phyloP scores from a whole-genome alignment of 2,797 vertebrate genomes.

The Coccyzus lansbergi region DNA sequence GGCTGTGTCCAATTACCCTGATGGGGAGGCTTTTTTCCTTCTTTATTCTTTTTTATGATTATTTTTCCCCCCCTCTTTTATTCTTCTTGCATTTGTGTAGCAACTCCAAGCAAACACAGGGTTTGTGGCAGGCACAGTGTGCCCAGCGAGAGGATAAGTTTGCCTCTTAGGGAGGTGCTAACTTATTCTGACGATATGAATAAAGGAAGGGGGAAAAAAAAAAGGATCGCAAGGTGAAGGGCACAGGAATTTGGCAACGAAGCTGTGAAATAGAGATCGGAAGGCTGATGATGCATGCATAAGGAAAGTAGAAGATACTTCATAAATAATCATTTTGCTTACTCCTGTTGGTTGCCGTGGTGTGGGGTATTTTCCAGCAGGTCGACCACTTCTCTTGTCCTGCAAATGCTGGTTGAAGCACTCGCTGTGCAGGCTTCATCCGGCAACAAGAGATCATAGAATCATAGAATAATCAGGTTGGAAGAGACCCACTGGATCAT shows the following conservation, averaged over 20 bases:
- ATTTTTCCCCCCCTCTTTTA: rapidly evolving
- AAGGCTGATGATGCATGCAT: not conserved
- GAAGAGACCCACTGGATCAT: too few relatives aligned
- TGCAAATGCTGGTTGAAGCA: not conserved
- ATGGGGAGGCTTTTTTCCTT: not conserved
- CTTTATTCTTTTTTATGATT: not conserved
- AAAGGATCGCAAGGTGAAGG: constrained; percentile 1
- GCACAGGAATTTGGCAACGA: not conserved
- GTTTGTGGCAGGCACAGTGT: constrained; percentile 2
- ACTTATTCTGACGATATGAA: constrained; percentile 2
- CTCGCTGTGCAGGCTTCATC: not conserved
- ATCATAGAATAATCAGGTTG: too few relatives aligned
- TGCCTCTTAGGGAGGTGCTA: constrained; percentile 34
- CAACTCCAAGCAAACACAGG: not conserved
- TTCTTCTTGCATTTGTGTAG: not conserved
- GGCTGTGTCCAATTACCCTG: constrained; percentile 12
- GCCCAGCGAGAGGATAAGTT: not conserved
- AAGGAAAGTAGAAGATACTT: not conserved
- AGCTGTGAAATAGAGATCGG: constrained; percentile 14
- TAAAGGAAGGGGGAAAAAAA: constrained; percentile 8
- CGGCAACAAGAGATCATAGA: too few relatives aligned
- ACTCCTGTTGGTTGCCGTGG: not conserved
- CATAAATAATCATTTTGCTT: constrained; percentile 10
- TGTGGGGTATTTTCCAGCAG: not conserved
- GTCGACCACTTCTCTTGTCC: not conserved